Percentiles rank a stretch among this genome's conserved stretches.
phyloP scores from a whole-genome alignment of 2,888 invertebrate genomes.

The Tipula lateralis region DNA sequence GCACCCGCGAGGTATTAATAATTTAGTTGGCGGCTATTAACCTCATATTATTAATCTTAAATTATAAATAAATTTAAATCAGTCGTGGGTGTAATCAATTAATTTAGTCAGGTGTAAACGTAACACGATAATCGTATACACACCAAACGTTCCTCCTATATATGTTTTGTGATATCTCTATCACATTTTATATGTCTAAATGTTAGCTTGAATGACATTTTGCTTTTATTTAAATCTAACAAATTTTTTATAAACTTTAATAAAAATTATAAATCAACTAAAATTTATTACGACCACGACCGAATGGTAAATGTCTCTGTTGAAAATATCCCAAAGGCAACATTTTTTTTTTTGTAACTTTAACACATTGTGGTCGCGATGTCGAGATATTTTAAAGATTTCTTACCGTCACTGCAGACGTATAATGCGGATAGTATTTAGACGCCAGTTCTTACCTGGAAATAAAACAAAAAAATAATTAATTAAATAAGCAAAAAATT shows the following conservation, averaged over 20 bases:
- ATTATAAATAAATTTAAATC: neutral
- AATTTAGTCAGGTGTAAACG: neutral
- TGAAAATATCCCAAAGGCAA: constrained; percentile 13
- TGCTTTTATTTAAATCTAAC: neutral
- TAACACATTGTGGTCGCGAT: neutral
- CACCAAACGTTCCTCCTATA: neutral
- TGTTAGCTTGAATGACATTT: neutral
- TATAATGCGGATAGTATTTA: neutral
- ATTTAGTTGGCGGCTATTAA: neutral
- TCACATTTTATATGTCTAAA: neutral
- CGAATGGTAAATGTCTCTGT: neutral
- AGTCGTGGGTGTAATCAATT: neutral
- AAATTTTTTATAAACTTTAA: neutral
- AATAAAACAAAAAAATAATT: neutral
- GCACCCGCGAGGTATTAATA: neutral
- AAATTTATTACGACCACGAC: neutral
- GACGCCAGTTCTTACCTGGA: neutral
- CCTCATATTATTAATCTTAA: neutral
- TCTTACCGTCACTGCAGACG: neutral
- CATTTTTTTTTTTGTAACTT: neutral
- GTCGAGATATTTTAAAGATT: neutral
- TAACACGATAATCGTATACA: neutral
- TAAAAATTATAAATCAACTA: neutral
- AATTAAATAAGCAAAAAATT: neutral
- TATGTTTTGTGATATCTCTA: neutral